Evolutionary conservation across 2,888 invertebrate genomes (phyloP), one percentile per base, ranked within the genome.

Genomic region (Hyles lineata): DNA sequence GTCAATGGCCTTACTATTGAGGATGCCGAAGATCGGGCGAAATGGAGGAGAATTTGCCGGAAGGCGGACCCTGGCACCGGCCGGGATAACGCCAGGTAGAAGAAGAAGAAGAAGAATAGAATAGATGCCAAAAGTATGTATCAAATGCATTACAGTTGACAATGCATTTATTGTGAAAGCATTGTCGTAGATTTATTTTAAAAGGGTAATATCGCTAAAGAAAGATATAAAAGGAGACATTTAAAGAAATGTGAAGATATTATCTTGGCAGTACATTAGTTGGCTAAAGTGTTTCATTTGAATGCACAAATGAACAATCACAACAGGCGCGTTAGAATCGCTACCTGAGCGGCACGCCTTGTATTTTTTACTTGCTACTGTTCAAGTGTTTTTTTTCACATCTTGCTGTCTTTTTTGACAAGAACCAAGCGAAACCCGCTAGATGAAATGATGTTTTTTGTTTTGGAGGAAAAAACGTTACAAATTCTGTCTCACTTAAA

Each of bases 261-360:
- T 50, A 61, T 61, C 58, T 15, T n/a, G 25, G 11, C 32, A 62
- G 29, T 55, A 21, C 55, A 67, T 17, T 63, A 63, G 35, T 43
- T 63, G 23, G 77, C 82, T 87, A 88, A 89, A 88, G 78, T 84
- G 75, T 84, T 83, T 80, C 85, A 81, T 84, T 83, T 87, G 84
- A 83, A 82, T 78, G 87, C 86, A 84, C 85, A 79, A 81, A 79
- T 85, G 80, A 79, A 85, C 83, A 85, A 86, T 84, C 85, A 83
- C 75, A 86, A 81, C 78, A 78, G 80, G 61, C 80, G 82, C 82
- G 82, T 81, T 79, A 80, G 78, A 81, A 74, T 73, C 76, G 82
- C 86, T 90, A 90, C 90, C 90, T 90, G 89, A 82, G 76, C 67
- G 80, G 78, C 77, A 74, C 74, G 74, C 80, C 83, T 85, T 86